Evolutionary conservation across 2,888 invertebrate species (phyloP).

Genomic region (Glyphotaelius pellucidus): DNA sequence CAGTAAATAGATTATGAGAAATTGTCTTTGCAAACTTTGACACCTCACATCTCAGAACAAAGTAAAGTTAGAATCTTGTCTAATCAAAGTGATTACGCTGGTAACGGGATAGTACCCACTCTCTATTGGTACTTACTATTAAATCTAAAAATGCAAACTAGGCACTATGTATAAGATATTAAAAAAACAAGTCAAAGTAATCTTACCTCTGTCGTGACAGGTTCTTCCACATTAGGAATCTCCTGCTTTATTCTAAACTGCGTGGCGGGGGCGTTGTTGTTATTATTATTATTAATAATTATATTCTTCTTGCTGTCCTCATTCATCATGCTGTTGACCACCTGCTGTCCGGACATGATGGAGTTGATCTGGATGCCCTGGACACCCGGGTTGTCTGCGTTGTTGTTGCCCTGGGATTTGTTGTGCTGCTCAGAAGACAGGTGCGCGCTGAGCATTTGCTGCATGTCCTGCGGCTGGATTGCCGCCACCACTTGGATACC

Average conservation of each 20-base stretch:
- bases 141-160: no score
- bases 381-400: background rate
- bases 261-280: constrained; percentile 65
- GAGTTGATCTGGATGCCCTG: constrained; percentile 59
- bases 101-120: no score
- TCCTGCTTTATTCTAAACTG: constrained; percentile 72
- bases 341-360: constrained; percentile 45
- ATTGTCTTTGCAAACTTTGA: no score
- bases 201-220: constrained; percentile 30
- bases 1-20: no score
- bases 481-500: constrained; percentile 84
- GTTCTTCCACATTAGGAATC: constrained; percentile 72
- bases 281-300: constrained; percentile 70
- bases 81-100: no score
- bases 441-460: constrained; percentile 75
- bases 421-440: constrained; percentile 53
- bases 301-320: constrained; percentile 69
- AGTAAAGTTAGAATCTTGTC: no score
- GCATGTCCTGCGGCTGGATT: constrained; percentile 84
- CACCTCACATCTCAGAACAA: no score
- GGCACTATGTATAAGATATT: background rate
- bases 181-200: background rate
- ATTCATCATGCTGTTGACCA: constrained; percentile 6
- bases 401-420: background rate
- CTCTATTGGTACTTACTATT: no score